These are phyloP conservation scores for Oligia fasciuncula DNA, from an alignment of 2,888 invertebrate genomes.

Conservation along the genomic window DNA sequence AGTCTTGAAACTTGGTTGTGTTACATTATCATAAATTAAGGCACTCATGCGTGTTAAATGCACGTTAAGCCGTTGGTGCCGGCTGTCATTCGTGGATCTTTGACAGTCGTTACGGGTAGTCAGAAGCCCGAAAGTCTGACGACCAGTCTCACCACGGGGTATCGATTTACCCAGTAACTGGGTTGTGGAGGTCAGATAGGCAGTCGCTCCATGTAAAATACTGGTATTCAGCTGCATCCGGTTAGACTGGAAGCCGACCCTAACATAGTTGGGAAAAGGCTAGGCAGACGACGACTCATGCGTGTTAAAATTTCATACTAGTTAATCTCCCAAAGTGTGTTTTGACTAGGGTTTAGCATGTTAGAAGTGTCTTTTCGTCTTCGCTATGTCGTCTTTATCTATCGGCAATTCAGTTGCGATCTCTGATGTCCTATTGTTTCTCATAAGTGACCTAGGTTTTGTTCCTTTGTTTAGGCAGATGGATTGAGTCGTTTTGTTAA, in stretches of 20 bases:
- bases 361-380: slow-evolving; percentile 12
- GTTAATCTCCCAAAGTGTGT: not conserved
- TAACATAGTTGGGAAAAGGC: no score
- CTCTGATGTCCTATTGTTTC: slow-evolving; percentile 38
- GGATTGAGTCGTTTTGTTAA: slow-evolving; percentile 35
- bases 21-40: slow-evolving; percentile 1
- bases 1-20: not conserved
- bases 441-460: slow-evolving; percentile 19
- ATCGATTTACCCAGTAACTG: no score
- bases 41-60: not conserved
- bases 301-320: not conserved
- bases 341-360: not conserved
- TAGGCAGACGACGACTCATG: no score
- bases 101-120: no score
- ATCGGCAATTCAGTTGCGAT: slow-evolving; percentile 19
- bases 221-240: no score
- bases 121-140: no score
- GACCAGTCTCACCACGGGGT: no score
- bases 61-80: no score
- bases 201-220: no score
- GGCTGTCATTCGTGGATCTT: no score
- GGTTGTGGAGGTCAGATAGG: no score
- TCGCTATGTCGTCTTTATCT: slow-evolving; percentile 3
- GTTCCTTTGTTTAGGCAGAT: slow-evolving; percentile 34
- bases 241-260: no score